Evolutionary conservation across 2,797 vertebrate species (phyloP), one percentile per base, ranked within the genome.

Genomic region (Percopsis omiscomaycus): DNA sequence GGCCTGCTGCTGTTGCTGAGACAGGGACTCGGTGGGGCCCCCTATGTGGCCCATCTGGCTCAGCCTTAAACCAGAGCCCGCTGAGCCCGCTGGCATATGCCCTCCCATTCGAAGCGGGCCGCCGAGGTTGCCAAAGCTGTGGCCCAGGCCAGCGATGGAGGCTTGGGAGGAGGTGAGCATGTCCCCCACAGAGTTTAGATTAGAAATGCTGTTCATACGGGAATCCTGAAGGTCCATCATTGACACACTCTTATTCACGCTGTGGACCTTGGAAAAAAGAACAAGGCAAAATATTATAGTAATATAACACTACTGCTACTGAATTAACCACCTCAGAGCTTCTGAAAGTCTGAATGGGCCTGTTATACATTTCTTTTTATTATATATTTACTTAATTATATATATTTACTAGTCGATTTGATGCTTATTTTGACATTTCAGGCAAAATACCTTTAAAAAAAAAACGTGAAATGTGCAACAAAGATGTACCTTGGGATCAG

Each of bases 141-240:
- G 90, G 64, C 89, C 92, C 57, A 93, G 80, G 45, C 92, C 96
- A 0, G 95, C 94, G 66, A 97, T 94, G 66, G 96, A 97, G 76
- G 95, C 96, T 83, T 97, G 96, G 73, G 95, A 96, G 4, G 94
- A 95, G 82, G 95, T 94, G 56, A 97, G 92, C 93, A 96, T 90
- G 89, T 96, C 96, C 13, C 95, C 95, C 29, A 96, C 94, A 0
- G 93, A 94, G 54, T 96, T 96, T 73, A 98, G 90, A 87, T 98
- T 98, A 73, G 96, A 96, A 59, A 98, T 94, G 88, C 95, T 96
- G 93, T 97, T 98, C 84, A 97, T 96, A 22, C 96, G 94, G 0
- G 95, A 96, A 3, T 97, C 96, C 88, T 98, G 96, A 11, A 98
- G 93, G 83, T 98, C 96, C 94, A 98, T 93, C 96, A 98, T 98